Percentiles rank a stretch among this genome's conserved stretches.
Evolutionary conservation across 1,140 invertebrate species (phyloP).

Genomic region (Hestina assimilis): DNA sequence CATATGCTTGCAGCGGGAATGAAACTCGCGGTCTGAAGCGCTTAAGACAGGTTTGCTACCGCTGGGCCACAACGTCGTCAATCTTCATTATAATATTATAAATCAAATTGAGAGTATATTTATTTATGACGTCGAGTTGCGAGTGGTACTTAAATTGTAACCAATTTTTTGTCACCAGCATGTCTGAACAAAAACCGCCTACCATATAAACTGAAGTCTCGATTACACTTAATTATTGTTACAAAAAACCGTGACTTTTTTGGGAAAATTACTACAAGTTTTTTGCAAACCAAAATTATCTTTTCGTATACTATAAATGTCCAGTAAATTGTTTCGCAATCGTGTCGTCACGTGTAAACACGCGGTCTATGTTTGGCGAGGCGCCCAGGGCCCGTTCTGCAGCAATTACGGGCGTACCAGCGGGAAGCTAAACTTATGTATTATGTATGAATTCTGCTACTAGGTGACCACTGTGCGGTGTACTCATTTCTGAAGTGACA

Average conservation of each 20-base stretch:
- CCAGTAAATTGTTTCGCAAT: not conserved
- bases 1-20: too few relatives aligned
- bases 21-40: too few relatives aligned
- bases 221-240: too few relatives aligned
- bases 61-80: too few relatives aligned
- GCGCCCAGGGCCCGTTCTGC: conserved; percentile 30
- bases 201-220: too few relatives aligned
- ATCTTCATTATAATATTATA: too few relatives aligned
- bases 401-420: conserved; percentile 21
- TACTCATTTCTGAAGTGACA: conserved; percentile 3
- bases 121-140: too few relatives aligned
- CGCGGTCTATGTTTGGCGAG: conserved; percentile 27
- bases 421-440: conserved; percentile 23
- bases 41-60: too few relatives aligned
- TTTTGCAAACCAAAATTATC: not conserved
- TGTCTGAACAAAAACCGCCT: not conserved
- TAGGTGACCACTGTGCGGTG: conserved; percentile 9
- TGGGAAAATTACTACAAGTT: not conserved
- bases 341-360: conserved; percentile 12
- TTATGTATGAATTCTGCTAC: conserved; percentile 23
- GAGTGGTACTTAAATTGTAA: too few relatives aligned
- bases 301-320: not conserved
- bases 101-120: too few relatives aligned
- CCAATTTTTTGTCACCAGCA: too few relatives aligned
- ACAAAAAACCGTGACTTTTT: not conserved